Evolutionary conservation across 2,888 invertebrate species (phyloP).

Genomic region (Dendrolimus pini): DNA sequence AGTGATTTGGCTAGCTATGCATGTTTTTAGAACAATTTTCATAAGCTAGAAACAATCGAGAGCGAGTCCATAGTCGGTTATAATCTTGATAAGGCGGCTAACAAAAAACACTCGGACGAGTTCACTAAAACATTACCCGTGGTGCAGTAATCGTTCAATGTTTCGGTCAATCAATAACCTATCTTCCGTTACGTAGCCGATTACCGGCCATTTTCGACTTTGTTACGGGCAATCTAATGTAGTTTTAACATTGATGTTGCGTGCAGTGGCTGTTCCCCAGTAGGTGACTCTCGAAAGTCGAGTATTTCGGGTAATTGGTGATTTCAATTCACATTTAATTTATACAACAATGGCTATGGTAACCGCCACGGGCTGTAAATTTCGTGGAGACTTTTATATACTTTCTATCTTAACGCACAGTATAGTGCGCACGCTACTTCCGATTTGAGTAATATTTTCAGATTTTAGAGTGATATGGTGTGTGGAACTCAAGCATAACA

Average conservation of each 20-base stretch:
- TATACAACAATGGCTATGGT: slow-evolving; percentile 37
- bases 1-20: too few species aligned
- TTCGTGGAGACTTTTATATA: slow-evolving; percentile 47
- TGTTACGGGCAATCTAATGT: slow-evolving; percentile 31
- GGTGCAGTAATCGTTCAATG: too few species aligned
- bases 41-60: too few species aligned
- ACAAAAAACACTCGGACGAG: too few species aligned
- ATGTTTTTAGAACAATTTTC: too few species aligned
- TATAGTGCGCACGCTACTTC: slow-evolving; percentile 48
- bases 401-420: slow-evolving; percentile 39
- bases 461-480: too few species aligned
- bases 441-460: slow-evolving; percentile 28
- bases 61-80: too few species aligned
- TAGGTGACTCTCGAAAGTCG: slow-evolving; percentile 16
- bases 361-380: slow-evolving; percentile 38
- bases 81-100: too few species aligned
- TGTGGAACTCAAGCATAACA: too few species aligned
- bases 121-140: too few species aligned
- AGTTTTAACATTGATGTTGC: slow-evolving; percentile 3
- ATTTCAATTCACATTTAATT: slow-evolving; percentile 54
- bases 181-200: slow-evolving; percentile 5
- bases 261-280: slow-evolving; percentile 18
- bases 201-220: slow-evolving; percentile 32
- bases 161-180: too few species aligned
- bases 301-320: slow-evolving; percentile 39